Base-by-base conservation (phyloP, 1,140 invertebrate genomes). In the Diachasmimorpha longicaudata region DNA sequence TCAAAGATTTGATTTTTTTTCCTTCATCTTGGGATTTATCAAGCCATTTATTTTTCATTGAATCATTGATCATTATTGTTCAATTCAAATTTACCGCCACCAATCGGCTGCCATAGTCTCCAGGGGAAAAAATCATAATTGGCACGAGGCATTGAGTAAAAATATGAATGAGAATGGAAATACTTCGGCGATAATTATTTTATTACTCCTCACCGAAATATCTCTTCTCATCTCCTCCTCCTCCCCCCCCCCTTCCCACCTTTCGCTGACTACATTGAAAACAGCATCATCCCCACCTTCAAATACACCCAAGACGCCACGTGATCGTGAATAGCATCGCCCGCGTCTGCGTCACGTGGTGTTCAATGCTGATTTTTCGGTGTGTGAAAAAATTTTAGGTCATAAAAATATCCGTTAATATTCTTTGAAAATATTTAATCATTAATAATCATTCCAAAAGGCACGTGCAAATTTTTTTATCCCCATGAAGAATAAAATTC, bases 311-410 rank as follows among this genome's bases (percentile, higher is more conserved):
- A 70, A 70, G 67, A 74, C 69, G 68, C 76, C 76, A 77, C 72
- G 76, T 77, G 76, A 77, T 77, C 67, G 72, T 46, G 31, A 70
- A 68, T 23, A 73, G 55, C 39, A 16, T 72, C 37, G 31, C 68
- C 68, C 68, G 72, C 52, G 63, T 42, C 69, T 77, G 67, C 76
- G 72, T 77, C 76, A 77, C 76, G 76, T 77, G 76, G 76, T 70
- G 16, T 25, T 25, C 48, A 37, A n/a, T 68, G 39, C 48, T 52
- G 14, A 52, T 52, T 52, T 52, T 16, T 9, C 52, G 19, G 44
- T n/a, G 25, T 52, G 67, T 69, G 52, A 58, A 21, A n/a, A 58
- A 19, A 58, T 58, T 58, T 16, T 58, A 58, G 52, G n/a, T 58
- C n/a, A 1, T 69, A 69, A 6, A 39, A 13, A 16, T 11, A 16